Evolutionary conservation across 2,797 vertebrate genomes (phyloP).

Genomic region (Sorex maritimensis): DNA sequence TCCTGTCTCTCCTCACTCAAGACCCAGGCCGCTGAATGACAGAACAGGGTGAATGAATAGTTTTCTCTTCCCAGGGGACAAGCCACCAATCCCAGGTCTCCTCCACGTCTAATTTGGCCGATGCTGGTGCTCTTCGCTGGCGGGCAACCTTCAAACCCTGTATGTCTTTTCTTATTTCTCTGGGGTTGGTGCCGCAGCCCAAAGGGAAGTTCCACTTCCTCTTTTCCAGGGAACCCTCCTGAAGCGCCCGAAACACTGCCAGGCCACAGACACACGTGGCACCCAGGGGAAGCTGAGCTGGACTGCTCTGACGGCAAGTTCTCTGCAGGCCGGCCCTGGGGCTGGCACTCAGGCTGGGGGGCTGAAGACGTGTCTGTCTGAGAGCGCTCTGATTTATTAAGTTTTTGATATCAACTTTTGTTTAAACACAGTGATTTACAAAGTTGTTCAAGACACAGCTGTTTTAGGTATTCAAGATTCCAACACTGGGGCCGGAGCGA

Average conservation of each 20-base stretch:
- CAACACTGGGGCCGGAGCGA: no score
- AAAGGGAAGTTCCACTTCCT: neutral
- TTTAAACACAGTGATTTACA: neutral
- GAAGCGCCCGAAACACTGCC: neutral
- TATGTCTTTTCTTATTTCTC: neutral
- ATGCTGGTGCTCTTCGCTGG: neutral
- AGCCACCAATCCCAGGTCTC: neutral
- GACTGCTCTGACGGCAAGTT: neutral
- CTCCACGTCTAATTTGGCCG: neutral
- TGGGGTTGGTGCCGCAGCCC: neutral
- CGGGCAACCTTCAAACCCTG: neutral
- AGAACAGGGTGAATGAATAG: neutral
- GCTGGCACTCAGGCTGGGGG: neutral
- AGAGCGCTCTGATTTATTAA: no score
- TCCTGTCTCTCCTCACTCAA: neutral
- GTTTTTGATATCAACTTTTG: no score
- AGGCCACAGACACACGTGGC: neutral
- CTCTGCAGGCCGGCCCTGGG: neutral
- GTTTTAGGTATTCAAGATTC: no score
- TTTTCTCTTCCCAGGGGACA: neutral
- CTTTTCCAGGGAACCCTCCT: neutral
- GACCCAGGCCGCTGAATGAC: neutral
- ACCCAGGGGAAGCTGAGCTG: accelerated
- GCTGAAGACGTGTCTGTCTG: neutral
- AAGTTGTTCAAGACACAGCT: no score